Percentiles rank a stretch among this genome's conserved stretches.
Conservation (phyloP, 2,888 invertebrate species). For the Andrena haemorrhoa region DNA sequence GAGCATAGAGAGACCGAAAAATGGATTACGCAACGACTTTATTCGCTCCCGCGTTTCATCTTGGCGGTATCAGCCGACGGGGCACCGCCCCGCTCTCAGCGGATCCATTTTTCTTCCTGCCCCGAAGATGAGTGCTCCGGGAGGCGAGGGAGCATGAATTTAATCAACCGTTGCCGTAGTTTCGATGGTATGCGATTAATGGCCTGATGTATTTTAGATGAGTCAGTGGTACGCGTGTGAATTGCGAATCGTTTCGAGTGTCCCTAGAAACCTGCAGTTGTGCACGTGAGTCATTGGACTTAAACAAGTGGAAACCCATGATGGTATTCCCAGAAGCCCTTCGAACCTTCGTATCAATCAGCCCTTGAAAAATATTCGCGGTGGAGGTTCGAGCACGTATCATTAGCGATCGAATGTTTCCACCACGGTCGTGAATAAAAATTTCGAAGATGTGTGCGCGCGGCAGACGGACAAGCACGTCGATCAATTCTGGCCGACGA, state of each 20-base stretch:
- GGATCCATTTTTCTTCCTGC: constrained; percentile 26
- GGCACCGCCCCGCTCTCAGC: constrained; percentile 50
- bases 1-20: neutral
- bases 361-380: too few species aligned
- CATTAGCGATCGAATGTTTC: too few species aligned
- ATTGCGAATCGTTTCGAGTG: neutral
- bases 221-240: neutral
- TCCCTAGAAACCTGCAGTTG: neutral
- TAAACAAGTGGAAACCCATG: too few species aligned
- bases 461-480: constrained; percentile 22
- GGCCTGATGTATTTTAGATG: neutral
- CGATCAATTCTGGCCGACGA: constrained; percentile 54
- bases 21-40: constrained; percentile 6
- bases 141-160: constrained; percentile 2
- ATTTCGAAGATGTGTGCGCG: neutral
- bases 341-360: too few species aligned
- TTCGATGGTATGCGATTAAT: neutral
- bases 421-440: neutral
- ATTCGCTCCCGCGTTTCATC: constrained; percentile 7
- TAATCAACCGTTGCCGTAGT: constrained; percentile 1
- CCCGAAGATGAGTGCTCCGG: neutral
- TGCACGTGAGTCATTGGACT: too few species aligned
- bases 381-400: too few species aligned
- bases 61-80: constrained; percentile 36
- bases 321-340: too few species aligned